Percentiles rank a stretch among this genome's conserved stretches.
Evolutionary conservation across 2,888 invertebrate genomes (phyloP).

Genomic region (Leptinotarsa haldemani): DNA sequence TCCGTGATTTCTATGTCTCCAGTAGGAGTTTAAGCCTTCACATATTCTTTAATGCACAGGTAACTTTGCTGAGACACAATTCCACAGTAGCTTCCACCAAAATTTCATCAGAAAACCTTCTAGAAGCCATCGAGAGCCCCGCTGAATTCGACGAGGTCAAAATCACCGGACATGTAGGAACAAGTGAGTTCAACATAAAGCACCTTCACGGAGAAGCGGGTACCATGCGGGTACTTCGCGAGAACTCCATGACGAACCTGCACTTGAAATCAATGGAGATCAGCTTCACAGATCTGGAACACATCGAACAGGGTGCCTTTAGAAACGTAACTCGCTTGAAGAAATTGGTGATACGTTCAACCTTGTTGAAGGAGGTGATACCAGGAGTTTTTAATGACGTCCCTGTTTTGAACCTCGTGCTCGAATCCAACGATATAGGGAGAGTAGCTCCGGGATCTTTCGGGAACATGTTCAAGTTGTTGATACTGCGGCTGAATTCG

Average conservation of each 20-base stretch:
- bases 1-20: too few relatives aligned
- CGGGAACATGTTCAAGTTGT: slow-evolving; percentile 24
- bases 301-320: slow-evolving; percentile 29
- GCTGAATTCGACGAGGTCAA: slow-evolving; percentile 2
- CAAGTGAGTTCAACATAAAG: neutral
- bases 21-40: too few relatives aligned
- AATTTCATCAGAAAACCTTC: neutral
- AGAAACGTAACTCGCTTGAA: slow-evolving; percentile 23
- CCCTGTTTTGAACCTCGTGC: slow-evolving; percentile 15
- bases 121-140: neutral
- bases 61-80: neutral
- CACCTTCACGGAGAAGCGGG: slow-evolving; percentile 6
- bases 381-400: slow-evolving; percentile 29
- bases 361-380: slow-evolving; percentile 19
- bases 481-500: slow-evolving; percentile 23
- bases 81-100: slow-evolving; percentile 1
- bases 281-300: slow-evolving; percentile 24
- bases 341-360: slow-evolving; percentile 21
- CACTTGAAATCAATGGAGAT: slow-evolving; percentile 23
- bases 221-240: slow-evolving; percentile 22
- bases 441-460: slow-evolving; percentile 25
- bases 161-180: slow-evolving; percentile 9
- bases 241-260: slow-evolving; percentile 23
- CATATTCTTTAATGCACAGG: neutral
- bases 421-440: slow-evolving; percentile 29